Evolutionary conservation across 2,797 vertebrate species (phyloP).

Genomic region (Gymnothorax reevesii): DNA sequence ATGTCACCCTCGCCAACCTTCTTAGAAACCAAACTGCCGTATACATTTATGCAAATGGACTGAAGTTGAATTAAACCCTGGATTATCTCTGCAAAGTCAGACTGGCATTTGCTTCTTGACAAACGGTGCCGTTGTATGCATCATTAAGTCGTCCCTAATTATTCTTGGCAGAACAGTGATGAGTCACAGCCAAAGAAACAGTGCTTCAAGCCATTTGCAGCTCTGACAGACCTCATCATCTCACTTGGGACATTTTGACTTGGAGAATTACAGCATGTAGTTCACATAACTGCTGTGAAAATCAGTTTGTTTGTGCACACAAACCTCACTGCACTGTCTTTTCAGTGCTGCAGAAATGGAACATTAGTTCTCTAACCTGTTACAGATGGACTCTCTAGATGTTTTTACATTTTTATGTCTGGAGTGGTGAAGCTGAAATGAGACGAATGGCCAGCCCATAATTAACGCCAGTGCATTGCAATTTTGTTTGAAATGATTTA

Average conservation of each 20-base stretch:
- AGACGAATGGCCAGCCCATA: neutral
- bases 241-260: neutral
- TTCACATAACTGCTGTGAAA: neutral
- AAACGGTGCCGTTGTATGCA: conserved; percentile 4
- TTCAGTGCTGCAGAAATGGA: neutral
- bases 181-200: conserved; percentile 1
- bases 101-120: conserved; percentile 1
- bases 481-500: conserved; percentile 4
- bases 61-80: conserved; percentile 43
- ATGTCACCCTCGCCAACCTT: neutral
- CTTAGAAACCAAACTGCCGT: neutral
- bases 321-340: neutral
- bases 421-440: neutral
- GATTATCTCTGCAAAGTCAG: conserved; percentile 16
- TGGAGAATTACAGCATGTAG: neutral
- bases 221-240: neutral
- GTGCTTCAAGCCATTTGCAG: neutral
- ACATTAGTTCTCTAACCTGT: neutral
- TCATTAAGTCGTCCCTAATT: neutral
- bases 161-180: conserved; percentile 11
- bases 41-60: conserved; percentile 38
- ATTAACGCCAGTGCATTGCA: neutral
- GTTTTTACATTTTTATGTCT: neutral
- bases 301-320: neutral
- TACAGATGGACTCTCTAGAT: neutral